A percentile compares a stretch with the other conserved stretches of the same genome.
Conservation (phyloP, 1,140 invertebrate genomes). For the Hycleus phaleratus region DNA sequence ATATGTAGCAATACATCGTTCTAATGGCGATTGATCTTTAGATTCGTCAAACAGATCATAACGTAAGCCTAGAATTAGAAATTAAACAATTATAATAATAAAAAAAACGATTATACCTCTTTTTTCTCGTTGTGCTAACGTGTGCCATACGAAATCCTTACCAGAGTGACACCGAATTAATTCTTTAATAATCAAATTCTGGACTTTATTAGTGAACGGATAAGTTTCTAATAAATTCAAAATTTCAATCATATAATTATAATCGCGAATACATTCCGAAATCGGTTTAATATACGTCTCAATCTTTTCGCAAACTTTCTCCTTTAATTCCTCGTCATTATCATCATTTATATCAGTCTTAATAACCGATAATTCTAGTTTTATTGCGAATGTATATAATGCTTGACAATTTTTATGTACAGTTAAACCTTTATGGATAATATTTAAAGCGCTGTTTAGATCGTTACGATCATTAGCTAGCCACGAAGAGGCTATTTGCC, state of each 20-base stretch:
- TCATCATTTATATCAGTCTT: background rate
- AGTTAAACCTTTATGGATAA: constrained; percentile 14
- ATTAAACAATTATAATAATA: background rate
- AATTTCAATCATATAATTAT: constrained; percentile 21
- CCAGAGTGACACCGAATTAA: constrained; percentile 13
- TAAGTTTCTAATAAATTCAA: constrained; percentile 19
- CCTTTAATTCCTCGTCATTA: background rate
- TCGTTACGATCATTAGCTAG: constrained; percentile 16
- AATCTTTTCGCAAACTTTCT: constrained; percentile 5
- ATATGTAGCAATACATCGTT: constrained; percentile 15
- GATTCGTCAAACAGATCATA: background rate
- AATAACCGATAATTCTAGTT: constrained; percentile 10
- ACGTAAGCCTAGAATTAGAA: background rate
- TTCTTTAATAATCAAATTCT: constrained; percentile 20
- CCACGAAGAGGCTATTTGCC: constrained; percentile 20
- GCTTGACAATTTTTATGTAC: constrained; percentile 17
- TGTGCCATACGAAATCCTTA: constrained; percentile 23
- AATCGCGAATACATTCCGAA: constrained; percentile 16
- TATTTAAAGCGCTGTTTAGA: constrained; percentile 8
- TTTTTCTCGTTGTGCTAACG: constrained; percentile 24
- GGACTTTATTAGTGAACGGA: constrained; percentile 16
- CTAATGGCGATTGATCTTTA: background rate
- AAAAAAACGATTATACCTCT: constrained; percentile 11
- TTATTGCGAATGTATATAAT: constrained; percentile 18
- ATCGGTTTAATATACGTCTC: constrained; percentile 11